Percentiles rank a stretch among this genome's conserved stretches.
Evolutionary conservation across 2,797 vertebrate genomes (phyloP).

Genomic region (Hyperoplus lanceolatus): DNA sequence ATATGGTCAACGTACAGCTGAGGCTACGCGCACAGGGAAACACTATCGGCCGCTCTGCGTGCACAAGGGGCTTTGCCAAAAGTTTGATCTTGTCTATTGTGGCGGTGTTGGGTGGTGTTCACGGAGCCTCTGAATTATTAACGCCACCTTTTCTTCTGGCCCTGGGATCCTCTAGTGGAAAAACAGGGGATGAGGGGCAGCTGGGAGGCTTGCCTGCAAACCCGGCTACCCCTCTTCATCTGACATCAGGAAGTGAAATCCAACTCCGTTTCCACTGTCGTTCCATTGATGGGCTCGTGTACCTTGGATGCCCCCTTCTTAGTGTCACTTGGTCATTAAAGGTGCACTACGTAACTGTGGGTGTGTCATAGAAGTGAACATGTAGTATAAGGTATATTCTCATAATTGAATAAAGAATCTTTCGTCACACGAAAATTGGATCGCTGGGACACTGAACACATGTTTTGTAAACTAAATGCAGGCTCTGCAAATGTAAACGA

Average conservation of each 20-base stretch:
- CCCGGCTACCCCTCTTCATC: conserved; percentile 61
- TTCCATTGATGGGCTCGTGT: conserved; percentile 68
- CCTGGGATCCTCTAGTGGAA: conserved; percentile 80
- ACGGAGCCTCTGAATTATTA: conserved; percentile 86
- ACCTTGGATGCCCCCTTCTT: conserved; percentile 81
- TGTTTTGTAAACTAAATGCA: too few species aligned
- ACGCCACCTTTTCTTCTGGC: conserved; percentile 83
- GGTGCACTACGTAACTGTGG: too few species aligned
- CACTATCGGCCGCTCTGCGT: conserved; percentile 77
- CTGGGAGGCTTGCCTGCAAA: conserved; percentile 79
- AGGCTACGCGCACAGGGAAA: conserved; percentile 79
- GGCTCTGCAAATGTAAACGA: too few species aligned
- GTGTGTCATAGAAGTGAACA: too few species aligned
- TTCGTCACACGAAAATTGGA: too few species aligned
- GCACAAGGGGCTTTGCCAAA: conserved; percentile 77
- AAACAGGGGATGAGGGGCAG: conserved; percentile 81
- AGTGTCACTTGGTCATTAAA: conserved; percentile 50
- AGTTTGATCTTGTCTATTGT: conserved; percentile 88
- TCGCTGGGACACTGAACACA: too few species aligned
- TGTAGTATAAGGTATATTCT: too few species aligned
- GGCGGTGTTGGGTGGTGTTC: conserved; percentile 79
- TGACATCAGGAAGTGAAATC: conserved; percentile 87
- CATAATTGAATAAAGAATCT: too few species aligned
- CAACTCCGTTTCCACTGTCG: conserved; percentile 84
- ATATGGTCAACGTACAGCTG: conserved; percentile 87